Conservation (phyloP, 1,140 invertebrate genomes). For the Habropoda laboriosa region DNA sequence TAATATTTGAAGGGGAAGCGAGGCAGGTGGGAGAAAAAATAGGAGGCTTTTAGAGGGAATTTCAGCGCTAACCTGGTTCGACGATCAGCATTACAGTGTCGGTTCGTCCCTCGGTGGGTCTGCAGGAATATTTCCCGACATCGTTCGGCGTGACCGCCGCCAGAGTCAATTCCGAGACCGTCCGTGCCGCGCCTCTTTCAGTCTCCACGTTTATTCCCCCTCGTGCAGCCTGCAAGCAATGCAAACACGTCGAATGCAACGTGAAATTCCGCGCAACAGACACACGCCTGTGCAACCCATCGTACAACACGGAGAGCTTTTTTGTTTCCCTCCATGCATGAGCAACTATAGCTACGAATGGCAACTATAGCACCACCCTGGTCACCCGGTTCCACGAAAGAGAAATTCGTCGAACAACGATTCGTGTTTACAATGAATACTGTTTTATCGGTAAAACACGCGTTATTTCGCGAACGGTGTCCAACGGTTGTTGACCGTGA, state of each 20-base stretch:
- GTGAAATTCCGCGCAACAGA: conserved; percentile 4
- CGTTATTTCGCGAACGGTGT: not conserved
- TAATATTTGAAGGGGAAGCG: no score
- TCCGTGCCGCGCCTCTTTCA: conserved; percentile 77
- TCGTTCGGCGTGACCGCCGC: conserved; percentile 78
- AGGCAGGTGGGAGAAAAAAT: not conserved
- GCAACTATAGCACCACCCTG: not conserved
- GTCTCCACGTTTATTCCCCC: conserved; percentile 82
- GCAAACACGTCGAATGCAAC: conserved; percentile 30
- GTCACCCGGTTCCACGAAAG: not conserved
- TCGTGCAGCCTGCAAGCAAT: conserved; percentile 75
- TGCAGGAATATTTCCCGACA: conserved; percentile 83
- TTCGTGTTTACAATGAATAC: conserved; percentile 32
- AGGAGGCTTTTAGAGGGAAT: conserved; percentile 3
- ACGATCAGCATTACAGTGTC: conserved; percentile 82
- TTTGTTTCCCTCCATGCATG: not conserved
- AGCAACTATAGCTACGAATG: no score
- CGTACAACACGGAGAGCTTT: not conserved
- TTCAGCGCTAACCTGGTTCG: conserved; percentile 75
- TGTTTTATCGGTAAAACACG: not conserved
- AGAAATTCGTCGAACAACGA: not conserved
- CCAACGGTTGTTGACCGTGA: not conserved
- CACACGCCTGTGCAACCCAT: not conserved
- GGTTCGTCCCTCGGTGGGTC: conserved; percentile 80
- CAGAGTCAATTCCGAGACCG: conserved; percentile 80